Evolutionary conservation across 2,888 invertebrate species (phyloP), one percentile per base, ranked within the genome.

Genomic region (Drosophila neotestacea): DNA sequence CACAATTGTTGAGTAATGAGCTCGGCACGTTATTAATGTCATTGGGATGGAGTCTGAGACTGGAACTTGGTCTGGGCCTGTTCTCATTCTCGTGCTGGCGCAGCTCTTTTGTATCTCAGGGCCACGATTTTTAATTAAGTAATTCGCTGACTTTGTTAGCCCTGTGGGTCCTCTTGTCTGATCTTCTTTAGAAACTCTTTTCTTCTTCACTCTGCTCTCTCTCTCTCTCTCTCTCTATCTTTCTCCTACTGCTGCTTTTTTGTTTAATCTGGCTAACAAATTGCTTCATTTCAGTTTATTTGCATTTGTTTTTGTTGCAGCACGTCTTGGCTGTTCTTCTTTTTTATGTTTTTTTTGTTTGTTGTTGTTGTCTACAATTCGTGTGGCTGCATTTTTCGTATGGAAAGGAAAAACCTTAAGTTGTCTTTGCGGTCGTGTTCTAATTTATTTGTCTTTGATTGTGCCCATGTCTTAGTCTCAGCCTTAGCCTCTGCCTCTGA

Each of bases 91-190:
- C 60, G 48, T 72, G 47, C 47, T 62, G 58, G 41, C 54, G 55
- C 61, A 42, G 51, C 51, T 56, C 70, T 75, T 72, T 64, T 69
- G 73, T 79, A 63, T 70, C 70, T 73, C 48, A 75, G 85, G 86
- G 88, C 90, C 90, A 91, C 82, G 85, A 79, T 88, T 90, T 91
- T 91, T 91, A 91, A 91, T 91, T 91, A 91, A 91, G 91, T 89
- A 91, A 91, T 91, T 90, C 83, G 83, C 80, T 81, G 87, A 81
- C 81, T 83, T 83, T 82, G 85, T 83, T 79, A 82, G 82, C 85
- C 88, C 85, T 81, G 66, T 81, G 81, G 83, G 69, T 79, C 63
- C 63, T 55, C 72, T 16, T 16, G 51, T 34, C 65, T 59, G 72
- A 79, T 69, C 69, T 77, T 73, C 68, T 70, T 68, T 77, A 47